Evolutionary conservation across 2,888 invertebrate species (phyloP), one percentile per base, ranked within the genome.

Genomic region (Ariolimax columbianus): DNA sequence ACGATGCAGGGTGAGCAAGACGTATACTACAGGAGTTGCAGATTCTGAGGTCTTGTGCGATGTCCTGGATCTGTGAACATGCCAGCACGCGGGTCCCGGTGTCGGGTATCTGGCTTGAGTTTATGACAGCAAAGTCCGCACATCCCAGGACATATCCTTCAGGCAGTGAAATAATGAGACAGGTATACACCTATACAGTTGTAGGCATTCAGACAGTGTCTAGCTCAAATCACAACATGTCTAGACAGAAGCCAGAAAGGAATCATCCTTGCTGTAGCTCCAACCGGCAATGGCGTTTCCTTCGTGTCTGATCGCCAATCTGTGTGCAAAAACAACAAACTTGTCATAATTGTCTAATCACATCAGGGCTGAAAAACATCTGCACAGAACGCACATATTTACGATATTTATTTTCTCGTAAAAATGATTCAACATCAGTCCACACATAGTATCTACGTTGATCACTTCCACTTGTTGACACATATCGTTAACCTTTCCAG

Each of bases 21-120:
- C 63, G 47, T 79, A 66, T 79, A 33, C 66, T 75, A 2, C 36
- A 55, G 36, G 43, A 78, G 38, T 63, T 63, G 38, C 77, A 26
- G 40, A 14, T 59, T 78, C 63, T 78, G 63, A 78, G n/a, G 77
- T 63, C 38, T 78, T 38, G 38, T 78, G 38, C 63, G 77, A 78
- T 63, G 40, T 78, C 14, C 14, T 0, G 38, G 59, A 78, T 78
- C 77, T 63, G 1, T 63, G 77, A 78, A 78, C 63, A 40, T 78
- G 77, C 59, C 77, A 78, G 14, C 38, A 63, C 77, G 38, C 77
- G 26, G 11, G 59, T n/a, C 63, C 40, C n/a, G 38, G 77, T 59
- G 40, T 78, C 77, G 59, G n/a, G 63, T 78, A 47, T n/a, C 77
- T 30, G 38, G 4, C 23, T 33, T 47, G n/a, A 63, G 38, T 36